Percentiles rank a stretch among this genome's conserved stretches.
Evolutionary conservation across 2,888 invertebrate genomes (phyloP).

Genomic region (Patella depressa): DNA sequence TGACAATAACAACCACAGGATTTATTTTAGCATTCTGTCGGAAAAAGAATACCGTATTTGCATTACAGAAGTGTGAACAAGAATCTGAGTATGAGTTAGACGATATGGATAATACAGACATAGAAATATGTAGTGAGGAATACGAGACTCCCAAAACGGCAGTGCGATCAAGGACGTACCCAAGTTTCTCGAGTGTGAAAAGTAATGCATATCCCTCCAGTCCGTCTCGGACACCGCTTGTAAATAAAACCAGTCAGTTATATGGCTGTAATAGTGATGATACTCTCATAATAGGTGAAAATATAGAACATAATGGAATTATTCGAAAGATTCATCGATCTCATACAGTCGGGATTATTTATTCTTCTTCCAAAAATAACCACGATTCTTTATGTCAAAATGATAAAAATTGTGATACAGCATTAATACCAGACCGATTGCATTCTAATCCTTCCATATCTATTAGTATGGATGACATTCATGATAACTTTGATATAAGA

Average conservation of each 20-base stretch:
- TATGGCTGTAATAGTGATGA: conserved; percentile 12
- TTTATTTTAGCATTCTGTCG: conserved; percentile 64
- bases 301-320: not conserved
- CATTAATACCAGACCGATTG: not conserved
- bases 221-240: conserved; percentile 9
- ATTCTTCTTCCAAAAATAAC: not conserved
- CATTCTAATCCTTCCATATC: not conserved
- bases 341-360: not conserved
- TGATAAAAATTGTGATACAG: not conserved
- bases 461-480: not conserved
- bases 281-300: conserved; percentile 3
- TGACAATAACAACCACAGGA: conserved; percentile 59
- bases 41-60: conserved; percentile 67
- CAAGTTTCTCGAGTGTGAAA: conserved; percentile 23
- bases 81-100: conserved; percentile 62
- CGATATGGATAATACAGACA: conserved; percentile 54
- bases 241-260: not conserved
- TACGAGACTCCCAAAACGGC: conserved; percentile 16
- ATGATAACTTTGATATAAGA: not conserved
- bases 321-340: conserved; percentile 5
- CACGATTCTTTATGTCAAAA: not conserved
- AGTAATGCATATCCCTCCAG: not conserved
- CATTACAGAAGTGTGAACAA: conserved; percentile 60
- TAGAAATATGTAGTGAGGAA: conserved; percentile 45
- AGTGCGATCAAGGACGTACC: conserved; percentile 38